These are phyloP conservation scores for Tragulus kanchil DNA, from an alignment of 2,113 vertebrate species.

Conservation along the genomic window DNA sequence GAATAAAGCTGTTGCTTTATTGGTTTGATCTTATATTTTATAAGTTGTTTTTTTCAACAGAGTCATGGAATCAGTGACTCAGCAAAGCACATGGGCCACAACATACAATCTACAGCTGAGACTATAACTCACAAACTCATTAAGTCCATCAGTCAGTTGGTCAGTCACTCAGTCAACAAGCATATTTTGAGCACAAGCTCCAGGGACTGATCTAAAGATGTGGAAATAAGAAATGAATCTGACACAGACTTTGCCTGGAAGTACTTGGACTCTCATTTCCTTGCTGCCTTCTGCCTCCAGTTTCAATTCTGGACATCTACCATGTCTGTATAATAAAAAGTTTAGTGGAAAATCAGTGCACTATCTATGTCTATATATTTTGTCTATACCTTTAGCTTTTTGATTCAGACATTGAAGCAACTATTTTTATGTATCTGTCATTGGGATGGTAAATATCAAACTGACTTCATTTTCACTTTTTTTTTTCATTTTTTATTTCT, in stretches of 20 bases:
- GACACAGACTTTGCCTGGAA: neutral
- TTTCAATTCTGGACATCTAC: neutral
- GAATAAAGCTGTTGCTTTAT: neutral
- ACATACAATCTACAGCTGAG: neutral
- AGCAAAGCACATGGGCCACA: neutral
- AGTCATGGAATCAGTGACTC: neutral
- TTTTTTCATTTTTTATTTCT: neutral
- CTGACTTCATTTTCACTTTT: neutral
- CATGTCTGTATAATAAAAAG: neutral
- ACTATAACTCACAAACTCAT: neutral
- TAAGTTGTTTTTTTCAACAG: neutral
- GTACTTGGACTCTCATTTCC: neutral
- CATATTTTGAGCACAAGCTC: neutral
- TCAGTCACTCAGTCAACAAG: neutral
- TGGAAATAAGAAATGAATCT: neutral
- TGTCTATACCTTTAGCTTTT: neutral
- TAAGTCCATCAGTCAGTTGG: neutral
- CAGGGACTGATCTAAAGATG: neutral
- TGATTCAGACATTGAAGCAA: neutral
- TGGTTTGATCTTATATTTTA: slow-evolving; percentile 10
- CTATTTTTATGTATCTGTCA: neutral
- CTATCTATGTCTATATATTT: neutral
- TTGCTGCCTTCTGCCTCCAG: neutral
- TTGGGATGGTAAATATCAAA: neutral
- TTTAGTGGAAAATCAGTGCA: neutral